phyloP scores from a whole-genome alignment of 2,888 invertebrate species.

The Ichneumon xanthorius region DNA sequence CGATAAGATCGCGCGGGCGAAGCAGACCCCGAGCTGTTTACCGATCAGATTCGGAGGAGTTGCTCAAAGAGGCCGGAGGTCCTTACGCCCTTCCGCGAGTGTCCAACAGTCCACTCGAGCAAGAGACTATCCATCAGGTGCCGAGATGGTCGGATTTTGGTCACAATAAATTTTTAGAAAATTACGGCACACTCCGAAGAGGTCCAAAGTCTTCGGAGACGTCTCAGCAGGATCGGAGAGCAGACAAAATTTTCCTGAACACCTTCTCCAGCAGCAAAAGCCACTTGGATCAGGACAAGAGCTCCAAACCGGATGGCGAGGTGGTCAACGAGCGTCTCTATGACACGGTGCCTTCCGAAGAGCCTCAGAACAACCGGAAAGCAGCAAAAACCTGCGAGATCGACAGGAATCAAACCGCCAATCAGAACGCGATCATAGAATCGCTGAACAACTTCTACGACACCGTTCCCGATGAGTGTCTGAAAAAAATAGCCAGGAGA shows the following conservation, averaged over 20 bases:
- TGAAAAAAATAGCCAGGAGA: slow-evolving; percentile 31
- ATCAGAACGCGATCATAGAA: slow-evolving; percentile 36
- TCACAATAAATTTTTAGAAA: slow-evolving; percentile 74
- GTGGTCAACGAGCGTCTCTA: slow-evolving; percentile 69
- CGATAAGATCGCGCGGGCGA: slow-evolving; percentile 89
- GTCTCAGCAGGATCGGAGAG: slow-evolving; percentile 18
- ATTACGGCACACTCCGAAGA: slow-evolving; percentile 78
- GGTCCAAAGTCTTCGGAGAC: slow-evolving; percentile 52
- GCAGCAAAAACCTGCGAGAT: slow-evolving; percentile 13
- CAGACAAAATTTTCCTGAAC: slow-evolving; percentile 75
- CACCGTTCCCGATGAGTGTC: slow-evolving; percentile 49
- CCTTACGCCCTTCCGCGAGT: slow-evolving; percentile 76
- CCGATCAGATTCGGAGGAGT: slow-evolving; percentile 80
- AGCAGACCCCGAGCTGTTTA: slow-evolving; percentile 80
- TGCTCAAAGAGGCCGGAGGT: slow-evolving; percentile 77
- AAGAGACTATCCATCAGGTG: slow-evolving; percentile 73
- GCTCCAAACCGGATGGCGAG: slow-evolving; percentile 48
- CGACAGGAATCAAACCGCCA: slow-evolving; percentile 9
- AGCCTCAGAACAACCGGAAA: slow-evolving; percentile 39
- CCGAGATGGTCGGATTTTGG: slow-evolving; percentile 79
- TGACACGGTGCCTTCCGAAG: slow-evolving; percentile 72
- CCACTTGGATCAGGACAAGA: slow-evolving; percentile 61
- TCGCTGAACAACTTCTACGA: slow-evolving; percentile 62
- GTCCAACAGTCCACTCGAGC: slow-evolving; percentile 73
- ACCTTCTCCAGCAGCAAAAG: slow-evolving; percentile 73